These are phyloP conservation scores for Boloria euphrosyne DNA, from an alignment of 2,888 invertebrate genomes.

Conservation along the genomic window DNA sequence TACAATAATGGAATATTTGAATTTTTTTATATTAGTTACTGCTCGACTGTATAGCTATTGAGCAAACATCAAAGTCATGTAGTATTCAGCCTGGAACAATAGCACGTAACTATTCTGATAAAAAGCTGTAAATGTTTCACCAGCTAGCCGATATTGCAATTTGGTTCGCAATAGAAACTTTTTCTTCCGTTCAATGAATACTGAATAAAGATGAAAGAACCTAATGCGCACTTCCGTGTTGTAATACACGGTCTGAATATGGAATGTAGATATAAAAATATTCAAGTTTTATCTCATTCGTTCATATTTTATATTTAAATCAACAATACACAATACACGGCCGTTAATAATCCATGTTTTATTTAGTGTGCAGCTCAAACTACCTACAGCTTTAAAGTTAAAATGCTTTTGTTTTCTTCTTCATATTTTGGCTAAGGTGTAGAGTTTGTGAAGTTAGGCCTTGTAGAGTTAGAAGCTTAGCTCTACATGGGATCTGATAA, in stretches of 20 bases:
- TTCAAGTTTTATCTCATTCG: too few species aligned
- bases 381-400: too few species aligned
- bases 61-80: constrained; percentile 2
- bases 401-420: too few species aligned
- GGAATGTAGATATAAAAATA: too few species aligned
- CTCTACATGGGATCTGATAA: too few species aligned
- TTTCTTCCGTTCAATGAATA: constrained; percentile 39
- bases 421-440: too few species aligned
- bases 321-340: too few species aligned
- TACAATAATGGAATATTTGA: too few species aligned
- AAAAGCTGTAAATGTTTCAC: constrained; percentile 24
- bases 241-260: constrained; percentile 1
- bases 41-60: constrained; percentile 1
- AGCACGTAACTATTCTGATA: constrained; percentile 20
- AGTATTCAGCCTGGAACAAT: constrained; percentile 12
- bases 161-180: constrained; percentile 45
- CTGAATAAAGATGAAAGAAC: constrained; percentile 19
- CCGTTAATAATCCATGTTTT: neutral
- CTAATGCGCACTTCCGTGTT: neutral
- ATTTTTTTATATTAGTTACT: neutral
- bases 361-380: too few species aligned
- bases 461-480: too few species aligned
- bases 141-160: constrained; percentile 50
- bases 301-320: too few species aligned
- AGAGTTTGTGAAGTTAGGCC: too few species aligned